These are phyloP conservation scores for Cosmopolites sordidus DNA, from an alignment of 2,888 invertebrate genomes.

Conservation along the genomic window DNA sequence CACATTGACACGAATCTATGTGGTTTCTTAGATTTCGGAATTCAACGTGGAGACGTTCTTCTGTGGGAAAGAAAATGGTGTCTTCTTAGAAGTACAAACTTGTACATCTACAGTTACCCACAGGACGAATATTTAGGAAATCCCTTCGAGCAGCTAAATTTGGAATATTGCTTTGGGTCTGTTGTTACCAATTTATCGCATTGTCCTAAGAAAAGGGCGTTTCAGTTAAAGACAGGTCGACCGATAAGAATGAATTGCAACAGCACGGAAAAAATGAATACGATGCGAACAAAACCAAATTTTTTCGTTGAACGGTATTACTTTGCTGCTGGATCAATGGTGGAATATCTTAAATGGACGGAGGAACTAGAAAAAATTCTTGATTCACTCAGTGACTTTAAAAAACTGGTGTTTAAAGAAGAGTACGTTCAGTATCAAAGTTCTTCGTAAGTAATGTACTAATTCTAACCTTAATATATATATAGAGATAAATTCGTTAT, in stretches of 20 bases:
- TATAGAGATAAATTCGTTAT: too few species aligned
- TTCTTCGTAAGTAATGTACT: too few species aligned
- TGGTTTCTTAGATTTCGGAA: conserved; percentile 54
- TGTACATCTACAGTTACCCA: conserved; percentile 54
- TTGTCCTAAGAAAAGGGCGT: conserved; percentile 49
- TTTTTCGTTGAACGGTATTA: conserved; percentile 38
- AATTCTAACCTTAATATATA: too few species aligned
- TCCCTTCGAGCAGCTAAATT: conserved; percentile 45
- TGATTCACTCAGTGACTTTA: conserved; percentile 29
- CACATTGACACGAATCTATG: conserved; percentile 30
- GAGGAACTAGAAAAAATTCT: conserved; percentile 27
- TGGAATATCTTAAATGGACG: conserved; percentile 49
- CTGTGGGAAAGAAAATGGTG: conserved; percentile 58
- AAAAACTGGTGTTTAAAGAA: conserved; percentile 26
- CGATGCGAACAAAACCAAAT: conserved; percentile 20
- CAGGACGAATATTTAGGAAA: conserved; percentile 44
- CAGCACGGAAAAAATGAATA: conserved; percentile 10
- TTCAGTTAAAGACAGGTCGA: conserved; percentile 43
- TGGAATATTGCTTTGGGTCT: conserved; percentile 43
- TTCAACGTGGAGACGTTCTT: conserved; percentile 40
- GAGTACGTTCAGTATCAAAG: conserved; percentile 12
- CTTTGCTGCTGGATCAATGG: conserved; percentile 50
- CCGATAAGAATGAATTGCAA: conserved; percentile 14
- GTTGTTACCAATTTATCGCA: conserved; percentile 28
- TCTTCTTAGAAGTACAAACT: conserved; percentile 46